A percentile compares a stretch with the other conserved stretches of the same genome.
These are phyloP conservation scores for Leucania comma DNA, from an alignment of 2,888 invertebrate genomes.

Conservation along the genomic window DNA sequence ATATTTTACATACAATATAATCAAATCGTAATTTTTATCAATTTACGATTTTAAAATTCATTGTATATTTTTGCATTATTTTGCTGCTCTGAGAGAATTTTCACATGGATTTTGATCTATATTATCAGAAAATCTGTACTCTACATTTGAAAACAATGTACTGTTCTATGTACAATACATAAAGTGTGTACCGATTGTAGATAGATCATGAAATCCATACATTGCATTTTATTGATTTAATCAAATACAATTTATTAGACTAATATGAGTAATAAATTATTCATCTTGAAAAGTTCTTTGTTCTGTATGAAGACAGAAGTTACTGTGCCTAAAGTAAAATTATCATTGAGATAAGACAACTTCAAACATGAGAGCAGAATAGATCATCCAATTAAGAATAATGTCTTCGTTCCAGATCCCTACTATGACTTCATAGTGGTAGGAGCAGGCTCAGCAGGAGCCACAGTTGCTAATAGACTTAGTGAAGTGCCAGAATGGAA, in stretches of 20 bases:
- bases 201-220: neutral
- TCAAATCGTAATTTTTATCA: neutral
- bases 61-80: neutral
- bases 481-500: conserved; percentile 91
- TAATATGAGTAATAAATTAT: neutral
- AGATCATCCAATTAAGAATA: neutral
- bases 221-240: neutral
- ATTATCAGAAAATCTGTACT: neutral
- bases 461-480: conserved; percentile 91
- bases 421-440: conserved; percentile 92
- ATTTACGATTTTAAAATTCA: neutral
- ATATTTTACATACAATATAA: neutral
- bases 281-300: neutral
- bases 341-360: neutral
- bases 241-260: neutral
- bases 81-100: neutral
- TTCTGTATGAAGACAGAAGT: neutral
- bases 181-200: neutral
- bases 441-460: conserved; percentile 92
- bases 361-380: too few relatives aligned
- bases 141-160: neutral
- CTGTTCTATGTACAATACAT: neutral
- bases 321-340: neutral
- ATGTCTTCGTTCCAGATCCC: conserved; percentile 72
- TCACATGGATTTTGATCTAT: neutral